Conservation (phyloP, 2,888 invertebrate genomes). For the Apamea crenata region DNA sequence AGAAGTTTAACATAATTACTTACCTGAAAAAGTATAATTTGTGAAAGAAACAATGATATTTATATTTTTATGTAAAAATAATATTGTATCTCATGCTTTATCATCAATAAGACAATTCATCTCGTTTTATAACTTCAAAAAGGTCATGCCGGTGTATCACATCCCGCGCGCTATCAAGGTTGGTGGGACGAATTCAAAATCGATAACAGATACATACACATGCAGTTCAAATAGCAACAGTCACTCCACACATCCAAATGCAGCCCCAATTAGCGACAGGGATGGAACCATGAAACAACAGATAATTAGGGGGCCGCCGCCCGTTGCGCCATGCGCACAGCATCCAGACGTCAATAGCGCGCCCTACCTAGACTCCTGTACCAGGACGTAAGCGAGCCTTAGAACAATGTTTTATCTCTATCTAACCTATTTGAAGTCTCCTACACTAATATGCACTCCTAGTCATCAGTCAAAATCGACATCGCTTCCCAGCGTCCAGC, state of each 20-base stretch:
- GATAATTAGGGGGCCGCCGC: background rate
- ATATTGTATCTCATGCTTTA: background rate
- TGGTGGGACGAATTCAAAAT: background rate
- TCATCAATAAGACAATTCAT: background rate
- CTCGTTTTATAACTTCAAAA: background rate
- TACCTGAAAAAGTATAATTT: background rate
- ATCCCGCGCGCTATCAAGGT: background rate
- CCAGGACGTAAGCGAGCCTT: conserved; percentile 33
- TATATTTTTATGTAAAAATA: background rate
- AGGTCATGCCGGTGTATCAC: background rate
- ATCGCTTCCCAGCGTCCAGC: background rate
- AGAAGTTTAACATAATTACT: background rate
- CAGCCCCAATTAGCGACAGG: conserved; percentile 14
- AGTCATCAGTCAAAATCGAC: conserved; percentile 41
- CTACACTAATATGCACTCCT: conserved; percentile 23
- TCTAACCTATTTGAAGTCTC: background rate
- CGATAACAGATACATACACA: conserved; percentile 15
- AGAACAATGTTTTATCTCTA: background rate
- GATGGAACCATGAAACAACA: conserved; percentile 31
- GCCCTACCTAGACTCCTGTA: conserved; percentile 25
- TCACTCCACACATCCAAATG: conserved; percentile 11
- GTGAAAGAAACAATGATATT: background rate
- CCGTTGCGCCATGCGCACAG: conserved; percentile 38
- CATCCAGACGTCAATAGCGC: conserved; percentile 28
- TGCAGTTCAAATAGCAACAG: conserved; percentile 8